These are phyloP conservation scores for Operophtera brumata DNA, from an alignment of 2,888 invertebrate genomes.

Conservation along the genomic window DNA sequence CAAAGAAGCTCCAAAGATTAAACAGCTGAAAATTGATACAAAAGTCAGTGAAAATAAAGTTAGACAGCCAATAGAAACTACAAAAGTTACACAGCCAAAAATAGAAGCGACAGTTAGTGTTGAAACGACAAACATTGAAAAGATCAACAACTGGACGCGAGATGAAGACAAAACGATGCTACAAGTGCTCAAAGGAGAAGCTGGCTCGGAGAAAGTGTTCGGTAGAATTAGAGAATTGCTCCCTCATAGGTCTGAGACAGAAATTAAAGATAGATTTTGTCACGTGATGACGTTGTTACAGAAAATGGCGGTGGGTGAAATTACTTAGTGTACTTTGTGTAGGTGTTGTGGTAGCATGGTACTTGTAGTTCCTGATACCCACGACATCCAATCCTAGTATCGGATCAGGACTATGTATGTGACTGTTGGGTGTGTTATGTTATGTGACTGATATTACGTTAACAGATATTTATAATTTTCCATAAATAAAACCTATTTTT, in stretches of 20 bases:
- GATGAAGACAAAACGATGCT: conserved; percentile 91
- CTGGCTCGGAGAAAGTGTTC: conserved; percentile 83
- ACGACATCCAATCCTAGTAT: too few relatives aligned
- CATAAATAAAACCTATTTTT: conserved; percentile 56
- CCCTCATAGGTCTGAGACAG: conserved; percentile 76
- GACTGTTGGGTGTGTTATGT: too few relatives aligned
- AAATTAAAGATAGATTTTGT: conserved; percentile 82
- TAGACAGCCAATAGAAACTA: conserved; percentile 15
- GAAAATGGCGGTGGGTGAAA: conserved; percentile 79
- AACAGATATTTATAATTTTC: conserved; percentile 70
- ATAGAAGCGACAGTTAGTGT: conserved; percentile 44
- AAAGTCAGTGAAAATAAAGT: conserved; percentile 25
- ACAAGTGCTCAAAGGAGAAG: conserved; percentile 86
- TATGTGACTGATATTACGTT: conserved; percentile 44
- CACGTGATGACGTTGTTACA: conserved; percentile 83
- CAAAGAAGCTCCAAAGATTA: background rate
- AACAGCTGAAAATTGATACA: conserved; percentile 46
- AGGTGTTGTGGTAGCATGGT: too few relatives aligned
- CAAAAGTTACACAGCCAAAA: conserved; percentile 33
- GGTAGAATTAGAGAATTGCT: conserved; percentile 77
- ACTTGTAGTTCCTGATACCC: too few relatives aligned
- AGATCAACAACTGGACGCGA: conserved; percentile 83
- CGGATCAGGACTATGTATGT: too few relatives aligned
- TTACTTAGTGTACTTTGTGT: too few relatives aligned
- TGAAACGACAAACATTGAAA: conserved; percentile 42